Conservation (phyloP, 2,113 vertebrate species). For the Ivindomyrus marchei region DNA sequence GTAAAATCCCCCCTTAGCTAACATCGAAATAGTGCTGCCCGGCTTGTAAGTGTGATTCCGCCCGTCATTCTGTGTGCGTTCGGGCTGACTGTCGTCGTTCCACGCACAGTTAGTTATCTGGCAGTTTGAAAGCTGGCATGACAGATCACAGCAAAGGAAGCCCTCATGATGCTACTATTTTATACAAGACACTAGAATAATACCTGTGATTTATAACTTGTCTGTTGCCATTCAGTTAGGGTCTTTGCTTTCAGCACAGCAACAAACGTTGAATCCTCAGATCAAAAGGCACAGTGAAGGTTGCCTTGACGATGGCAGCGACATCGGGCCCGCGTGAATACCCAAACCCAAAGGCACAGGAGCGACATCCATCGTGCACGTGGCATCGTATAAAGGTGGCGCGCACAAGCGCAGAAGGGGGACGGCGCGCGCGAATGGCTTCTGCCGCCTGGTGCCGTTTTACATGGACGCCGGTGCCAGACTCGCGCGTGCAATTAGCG, state of each 20-base stretch:
- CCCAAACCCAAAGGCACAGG: background rate
- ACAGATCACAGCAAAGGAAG: constrained; percentile 33
- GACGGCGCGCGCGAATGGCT: background rate
- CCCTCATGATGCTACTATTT: constrained; percentile 48
- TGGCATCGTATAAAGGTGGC: background rate
- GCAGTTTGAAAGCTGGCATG: constrained; percentile 27
- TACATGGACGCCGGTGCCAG: background rate
- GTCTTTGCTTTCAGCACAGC: constrained; percentile 29
- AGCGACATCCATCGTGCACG: background rate
- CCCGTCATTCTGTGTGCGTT: background rate
- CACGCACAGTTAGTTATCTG: constrained; percentile 28
- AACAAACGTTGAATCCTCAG: constrained; percentile 24
- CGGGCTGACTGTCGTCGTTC: constrained; percentile 14
- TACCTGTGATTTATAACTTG: constrained; percentile 50
- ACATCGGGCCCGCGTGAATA: constrained; percentile 16
- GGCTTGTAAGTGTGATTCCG: background rate
- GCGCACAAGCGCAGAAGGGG: background rate
- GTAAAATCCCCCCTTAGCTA: background rate
- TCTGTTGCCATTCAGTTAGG: constrained; percentile 46
- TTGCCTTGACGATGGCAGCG: constrained; percentile 25
- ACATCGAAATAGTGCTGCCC: background rate
- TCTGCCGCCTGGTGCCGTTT: background rate
- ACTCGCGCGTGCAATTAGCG: background rate
- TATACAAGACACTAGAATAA: constrained; percentile 48
- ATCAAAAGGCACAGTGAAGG: constrained; percentile 35